A percentile compares a stretch with the other conserved stretches of the same genome.
Evolutionary conservation across 2,888 invertebrate genomes (phyloP).

Genomic region (Drosophila recens): DNA sequence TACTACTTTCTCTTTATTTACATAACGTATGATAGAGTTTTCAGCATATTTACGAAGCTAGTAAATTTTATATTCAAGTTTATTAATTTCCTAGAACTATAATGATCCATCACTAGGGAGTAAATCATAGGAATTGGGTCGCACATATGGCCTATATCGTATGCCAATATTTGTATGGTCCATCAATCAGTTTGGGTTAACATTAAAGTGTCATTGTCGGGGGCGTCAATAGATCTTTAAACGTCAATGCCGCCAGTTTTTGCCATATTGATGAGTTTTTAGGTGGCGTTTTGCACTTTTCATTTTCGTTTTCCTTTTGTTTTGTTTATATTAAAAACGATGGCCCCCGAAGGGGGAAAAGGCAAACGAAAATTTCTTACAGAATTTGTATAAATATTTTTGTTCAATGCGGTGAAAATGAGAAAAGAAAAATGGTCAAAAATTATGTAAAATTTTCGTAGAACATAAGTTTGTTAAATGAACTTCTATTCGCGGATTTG

Average conservation of each 20-base stretch:
- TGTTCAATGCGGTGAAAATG: constrained; percentile 7
- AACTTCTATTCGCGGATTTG: constrained; percentile 56
- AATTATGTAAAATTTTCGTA: constrained; percentile 72
- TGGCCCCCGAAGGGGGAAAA: constrained; percentile 21
- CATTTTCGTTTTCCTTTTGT: constrained; percentile 3
- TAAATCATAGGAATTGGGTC: constrained; percentile 26
- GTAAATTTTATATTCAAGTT: not conserved
- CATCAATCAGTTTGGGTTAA: constrained; percentile 66
- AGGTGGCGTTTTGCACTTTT: constrained; percentile 51
- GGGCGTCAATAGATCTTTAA: constrained; percentile 74
- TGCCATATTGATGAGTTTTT: constrained; percentile 71
- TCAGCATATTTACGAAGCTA: no score
- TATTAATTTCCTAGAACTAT: constrained; percentile 35
- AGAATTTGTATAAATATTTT: constrained; percentile 59
- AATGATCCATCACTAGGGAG: constrained; percentile 29
- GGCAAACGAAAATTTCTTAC: constrained; percentile 52
- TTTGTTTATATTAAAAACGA: constrained; percentile 66
- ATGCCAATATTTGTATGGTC: constrained; percentile 58
- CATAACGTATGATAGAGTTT: no score
- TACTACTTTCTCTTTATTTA: no score
- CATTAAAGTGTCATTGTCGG: constrained; percentile 78
- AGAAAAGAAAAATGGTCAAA: constrained; percentile 53
- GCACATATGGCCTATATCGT: constrained; percentile 58
- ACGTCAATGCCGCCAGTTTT: constrained; percentile 68
- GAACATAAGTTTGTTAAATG: constrained; percentile 61